phyloP scores from a whole-genome alignment of 1,140 invertebrate species.

The Cyrtorhinus lividipennis region DNA sequence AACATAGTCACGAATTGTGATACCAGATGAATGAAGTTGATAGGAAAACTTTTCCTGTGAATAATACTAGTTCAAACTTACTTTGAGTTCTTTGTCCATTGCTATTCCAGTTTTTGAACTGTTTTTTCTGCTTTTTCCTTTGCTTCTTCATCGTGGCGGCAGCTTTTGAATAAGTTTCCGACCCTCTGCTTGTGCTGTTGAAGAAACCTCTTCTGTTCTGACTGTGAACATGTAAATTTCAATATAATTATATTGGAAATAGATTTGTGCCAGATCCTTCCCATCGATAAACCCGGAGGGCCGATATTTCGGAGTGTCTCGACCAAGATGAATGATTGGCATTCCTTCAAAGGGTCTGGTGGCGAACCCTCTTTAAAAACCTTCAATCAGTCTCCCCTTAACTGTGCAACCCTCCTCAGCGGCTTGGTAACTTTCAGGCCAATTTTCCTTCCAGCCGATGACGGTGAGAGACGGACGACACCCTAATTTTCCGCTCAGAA shows the following conservation, averaged over 20 bases:
- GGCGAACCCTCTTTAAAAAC: too few species aligned
- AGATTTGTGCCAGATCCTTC: too few species aligned
- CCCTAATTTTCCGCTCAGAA: neutral
- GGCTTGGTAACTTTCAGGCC: neutral
- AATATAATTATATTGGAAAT: too few species aligned
- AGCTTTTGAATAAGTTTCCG: conserved; percentile 77
- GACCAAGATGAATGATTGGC: too few species aligned
- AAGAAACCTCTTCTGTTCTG: conserved; percentile 76
- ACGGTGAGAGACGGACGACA: neutral
- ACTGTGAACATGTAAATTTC: conserved; percentile 45
- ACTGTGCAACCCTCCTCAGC: neutral
- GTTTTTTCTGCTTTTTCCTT: conserved; percentile 61
- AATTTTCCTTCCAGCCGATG: neutral
- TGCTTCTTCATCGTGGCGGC: conserved; percentile 79
- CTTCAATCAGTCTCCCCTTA: too few species aligned
- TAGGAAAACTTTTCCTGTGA: neutral
- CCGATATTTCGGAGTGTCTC: too few species aligned
- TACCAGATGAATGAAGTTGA: neutral
- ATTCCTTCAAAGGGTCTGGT: too few species aligned
- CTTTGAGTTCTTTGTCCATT: conserved; percentile 79
- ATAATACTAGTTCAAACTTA: too few species aligned
- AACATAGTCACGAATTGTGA: conserved; percentile 28
- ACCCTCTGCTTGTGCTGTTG: conserved; percentile 76
- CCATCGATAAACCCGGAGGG: too few species aligned
- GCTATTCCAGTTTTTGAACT: conserved; percentile 58